A percentile compares a stretch with the other conserved stretches of the same genome.
These are phyloP conservation scores for Musca vetustissima DNA, from an alignment of 1,140 invertebrate genomes.

Conservation along the genomic window DNA sequence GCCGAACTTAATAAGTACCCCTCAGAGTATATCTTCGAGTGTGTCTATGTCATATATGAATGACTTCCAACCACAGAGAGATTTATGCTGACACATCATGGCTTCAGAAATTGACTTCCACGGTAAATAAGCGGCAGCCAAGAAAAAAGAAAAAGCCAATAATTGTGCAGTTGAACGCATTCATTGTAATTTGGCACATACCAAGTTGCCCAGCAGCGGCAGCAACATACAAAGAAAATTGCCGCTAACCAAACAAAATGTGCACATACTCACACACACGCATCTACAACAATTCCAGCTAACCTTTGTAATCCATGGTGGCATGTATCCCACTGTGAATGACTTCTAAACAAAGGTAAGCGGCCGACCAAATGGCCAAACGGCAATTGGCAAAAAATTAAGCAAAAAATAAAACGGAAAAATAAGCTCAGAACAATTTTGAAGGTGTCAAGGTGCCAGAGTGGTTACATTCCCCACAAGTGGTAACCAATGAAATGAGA, in stretches of 20 bases:
- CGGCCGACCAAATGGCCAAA: too few relatives aligned
- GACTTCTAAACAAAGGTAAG: not conserved
- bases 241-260: slow-evolving; percentile 8
- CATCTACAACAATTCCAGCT: not conserved
- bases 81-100: slow-evolving; percentile 2
- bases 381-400: too few relatives aligned
- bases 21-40: not conserved
- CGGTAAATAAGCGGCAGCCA: too few relatives aligned
- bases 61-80: slow-evolving; percentile 7
- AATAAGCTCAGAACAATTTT: not conserved
- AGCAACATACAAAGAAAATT: not conserved
- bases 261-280: not conserved
- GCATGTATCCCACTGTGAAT: slow-evolving; percentile 8
- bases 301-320: too few relatives aligned
- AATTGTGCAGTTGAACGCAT: slow-evolving; percentile 11
- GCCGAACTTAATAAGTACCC: too few relatives aligned
- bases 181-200: not conserved
- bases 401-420: too few relatives aligned
- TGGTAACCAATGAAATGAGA: too few relatives aligned
- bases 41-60: not conserved
- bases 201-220: too few relatives aligned
- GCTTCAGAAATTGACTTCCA: not conserved
- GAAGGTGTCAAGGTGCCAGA: slow-evolving; percentile 10
- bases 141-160: slow-evolving; percentile 11
- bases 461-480: not conserved